Conservation (phyloP, 2,888 invertebrate species). For the Lasioglossum zephyrum region DNA sequence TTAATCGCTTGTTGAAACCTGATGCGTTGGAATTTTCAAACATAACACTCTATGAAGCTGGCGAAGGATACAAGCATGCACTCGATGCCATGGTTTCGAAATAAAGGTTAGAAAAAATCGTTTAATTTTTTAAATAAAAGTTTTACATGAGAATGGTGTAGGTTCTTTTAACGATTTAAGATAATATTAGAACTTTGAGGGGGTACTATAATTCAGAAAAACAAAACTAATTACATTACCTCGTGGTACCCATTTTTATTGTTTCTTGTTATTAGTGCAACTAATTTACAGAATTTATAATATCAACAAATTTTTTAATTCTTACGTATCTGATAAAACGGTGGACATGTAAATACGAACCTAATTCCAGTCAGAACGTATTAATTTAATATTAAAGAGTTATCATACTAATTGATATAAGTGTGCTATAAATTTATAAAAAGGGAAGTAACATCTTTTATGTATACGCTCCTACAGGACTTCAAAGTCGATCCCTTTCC, state of each 20-base stretch:
- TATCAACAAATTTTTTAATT: not conserved
- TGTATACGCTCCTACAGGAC: not conserved
- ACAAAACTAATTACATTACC: not conserved
- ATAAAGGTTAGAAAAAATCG: not conserved
- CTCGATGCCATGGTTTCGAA: not conserved
- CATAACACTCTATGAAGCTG: not conserved
- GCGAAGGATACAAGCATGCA: not conserved
- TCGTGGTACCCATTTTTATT: not conserved
- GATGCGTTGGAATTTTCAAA: not conserved
- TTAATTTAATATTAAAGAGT: not conserved
- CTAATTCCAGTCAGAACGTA: not conserved
- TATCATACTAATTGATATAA: not conserved
- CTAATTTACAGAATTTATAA: not conserved
- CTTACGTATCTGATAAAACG: too few relatives aligned
- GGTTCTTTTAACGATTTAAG: too few relatives aligned
- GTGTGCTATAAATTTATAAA: not conserved
- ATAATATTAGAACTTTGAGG: too few relatives aligned
- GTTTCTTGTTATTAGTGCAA: not conserved
- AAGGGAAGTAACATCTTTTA: not conserved
- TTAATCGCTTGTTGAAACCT: conserved; percentile 2
- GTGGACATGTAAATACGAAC: not conserved
- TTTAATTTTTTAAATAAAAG: not conserved
- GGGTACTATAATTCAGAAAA: not conserved
- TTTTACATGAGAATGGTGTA: not conserved
- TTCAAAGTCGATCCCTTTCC: not conserved